Base-by-base conservation (phyloP, 2,888 invertebrate species). In the Meiosimyza platycephala region DNA sequence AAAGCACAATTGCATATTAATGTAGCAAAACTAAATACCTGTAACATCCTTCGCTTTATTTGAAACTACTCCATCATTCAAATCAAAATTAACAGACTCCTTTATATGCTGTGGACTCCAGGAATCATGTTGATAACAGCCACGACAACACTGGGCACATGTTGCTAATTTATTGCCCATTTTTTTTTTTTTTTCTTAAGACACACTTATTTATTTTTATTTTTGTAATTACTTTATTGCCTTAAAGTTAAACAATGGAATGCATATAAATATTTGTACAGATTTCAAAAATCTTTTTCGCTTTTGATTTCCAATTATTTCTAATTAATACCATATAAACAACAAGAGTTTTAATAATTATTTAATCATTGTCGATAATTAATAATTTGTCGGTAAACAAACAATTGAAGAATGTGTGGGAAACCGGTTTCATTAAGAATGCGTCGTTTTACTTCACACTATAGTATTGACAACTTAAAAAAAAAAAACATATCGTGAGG, bases 151-250 rank as follows among this genome's bases (percentile, higher is more conserved):
- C 7, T 75, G 57, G n/a, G 51, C 48, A 16, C 72, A 70, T 18
- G 51, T 70, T 22, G 79, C 74, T 22, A 63, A 70, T 69, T 77
- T 77, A 40, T 79, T 78, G 51, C 80, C 80, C 80, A 81, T 80
- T n/a, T n/a, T n/a, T 59, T 16, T 48, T 55, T 33, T 1, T n/a
- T 22, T 51, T 52, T 40, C 40, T 54, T 40, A 7, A 40, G 7
- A 40, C 40, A 40, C 40, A 5, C 40, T 40, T 40, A 40, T 40
- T 40, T 40, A 40, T 40, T 40, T 40, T 7, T 40, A 40, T 7
- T 40, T 3, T 40, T 40, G 2, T 40, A 7, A 40, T 40, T 40
- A 40, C 1, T 40, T 40, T 40, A 40, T 40, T 40, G 40, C 9
- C 4, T 40, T 40, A 9, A 7, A 40, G 9, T 40, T 9, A 40